Evolutionary conservation across 2,888 invertebrate species (phyloP).

Genomic region (Coelopa pilipes): DNA sequence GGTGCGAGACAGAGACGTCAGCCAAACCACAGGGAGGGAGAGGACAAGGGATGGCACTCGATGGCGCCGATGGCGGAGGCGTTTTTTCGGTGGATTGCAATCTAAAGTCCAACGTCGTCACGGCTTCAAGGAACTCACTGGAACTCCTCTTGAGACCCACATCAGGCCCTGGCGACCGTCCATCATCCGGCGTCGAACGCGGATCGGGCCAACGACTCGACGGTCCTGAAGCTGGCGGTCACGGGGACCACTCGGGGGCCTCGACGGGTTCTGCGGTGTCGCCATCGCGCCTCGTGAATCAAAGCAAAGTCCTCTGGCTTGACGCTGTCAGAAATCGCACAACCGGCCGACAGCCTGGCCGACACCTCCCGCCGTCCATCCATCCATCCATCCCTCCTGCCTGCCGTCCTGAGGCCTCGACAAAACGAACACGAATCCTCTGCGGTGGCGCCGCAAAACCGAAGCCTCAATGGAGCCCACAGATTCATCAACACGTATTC

Average conservation of each 20-base stretch:
- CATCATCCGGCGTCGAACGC: background rate
- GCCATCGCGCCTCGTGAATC: background rate
- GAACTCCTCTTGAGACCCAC: too few relatives aligned
- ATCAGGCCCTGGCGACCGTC: too few relatives aligned
- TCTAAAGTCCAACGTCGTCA: too few relatives aligned
- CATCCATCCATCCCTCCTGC: too few relatives aligned
- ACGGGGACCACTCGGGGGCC: background rate
- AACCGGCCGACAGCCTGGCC: conserved; percentile 45
- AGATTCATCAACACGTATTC: conserved; percentile 50
- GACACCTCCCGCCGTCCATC: too few relatives aligned
- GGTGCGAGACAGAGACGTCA: background rate
- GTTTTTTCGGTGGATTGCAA: too few relatives aligned
- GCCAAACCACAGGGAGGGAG: background rate
- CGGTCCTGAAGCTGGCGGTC: background rate
- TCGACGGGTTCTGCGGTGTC: background rate
- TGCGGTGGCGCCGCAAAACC: conserved; percentile 61
- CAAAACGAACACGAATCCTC: conserved; percentile 43
- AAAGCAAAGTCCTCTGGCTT: background rate
- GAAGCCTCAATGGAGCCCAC: conserved; percentile 57
- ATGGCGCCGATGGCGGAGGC: too few relatives aligned
- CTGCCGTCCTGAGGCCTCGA: background rate
- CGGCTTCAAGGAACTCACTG: too few relatives aligned
- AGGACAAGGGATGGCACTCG: too few relatives aligned
- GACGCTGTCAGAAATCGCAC: conserved; percentile 37
- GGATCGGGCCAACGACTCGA: too few relatives aligned